phyloP scores from a whole-genome alignment of 2,888 invertebrate species.

The Leptarthrus brevirostris region DNA sequence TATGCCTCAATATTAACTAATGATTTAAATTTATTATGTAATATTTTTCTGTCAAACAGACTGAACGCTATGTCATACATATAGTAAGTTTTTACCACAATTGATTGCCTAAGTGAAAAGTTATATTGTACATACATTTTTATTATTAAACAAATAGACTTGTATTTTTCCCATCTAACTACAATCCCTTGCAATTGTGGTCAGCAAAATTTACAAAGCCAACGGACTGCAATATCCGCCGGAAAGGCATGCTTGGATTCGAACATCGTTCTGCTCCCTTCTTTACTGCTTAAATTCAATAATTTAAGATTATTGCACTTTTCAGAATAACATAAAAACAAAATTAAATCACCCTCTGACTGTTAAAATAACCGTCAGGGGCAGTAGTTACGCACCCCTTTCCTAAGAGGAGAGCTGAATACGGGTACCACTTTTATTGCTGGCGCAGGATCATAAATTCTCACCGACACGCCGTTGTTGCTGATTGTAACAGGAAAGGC shows the following conservation, averaged over 20 bases:
- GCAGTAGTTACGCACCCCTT: slow-evolving; percentile 8
- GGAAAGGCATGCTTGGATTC: slow-evolving; percentile 12
- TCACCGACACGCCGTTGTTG: slow-evolving; percentile 55
- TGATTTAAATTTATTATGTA: too few species aligned
- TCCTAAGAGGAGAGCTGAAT: slow-evolving; percentile 13
- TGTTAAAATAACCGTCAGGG: slow-evolving; percentile 55
- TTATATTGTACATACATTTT: too few species aligned
- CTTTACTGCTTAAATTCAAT: slow-evolving; percentile 50
- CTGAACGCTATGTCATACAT: too few species aligned
- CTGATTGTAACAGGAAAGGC: slow-evolving; percentile 55
- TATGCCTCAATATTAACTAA: too few species aligned
- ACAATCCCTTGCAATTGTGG: neutral
- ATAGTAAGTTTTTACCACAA: too few species aligned
- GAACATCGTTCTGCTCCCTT: neutral
- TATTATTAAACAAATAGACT: too few species aligned
- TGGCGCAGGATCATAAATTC: slow-evolving; percentile 56
- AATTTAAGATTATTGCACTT: slow-evolving; percentile 58
- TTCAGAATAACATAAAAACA: slow-evolving; percentile 57
- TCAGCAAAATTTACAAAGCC: neutral
- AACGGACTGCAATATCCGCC: slow-evolving; percentile 24
- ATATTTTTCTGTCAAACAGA: too few species aligned
- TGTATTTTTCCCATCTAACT: too few species aligned
- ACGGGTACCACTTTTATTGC: slow-evolving; percentile 51
- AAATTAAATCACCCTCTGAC: slow-evolving; percentile 57
- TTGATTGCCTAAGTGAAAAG: too few species aligned